Percentiles rank a stretch among this genome's conserved stretches.
Conservation (phyloP, 2,888 invertebrate species). For the Himalopsyche tibetana region DNA sequence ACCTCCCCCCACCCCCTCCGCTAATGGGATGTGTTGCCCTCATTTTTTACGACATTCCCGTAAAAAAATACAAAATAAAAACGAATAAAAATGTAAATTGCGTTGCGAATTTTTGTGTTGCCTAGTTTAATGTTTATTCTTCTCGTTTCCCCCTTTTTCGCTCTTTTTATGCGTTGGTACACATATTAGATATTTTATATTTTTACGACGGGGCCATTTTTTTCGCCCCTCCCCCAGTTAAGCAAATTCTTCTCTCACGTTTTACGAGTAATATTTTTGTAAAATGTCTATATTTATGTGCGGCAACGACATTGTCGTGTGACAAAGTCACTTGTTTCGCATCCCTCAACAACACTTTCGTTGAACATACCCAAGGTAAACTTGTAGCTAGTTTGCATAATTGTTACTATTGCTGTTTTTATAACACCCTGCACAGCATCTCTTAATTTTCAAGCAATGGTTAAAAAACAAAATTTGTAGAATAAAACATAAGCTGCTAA, state of each 20-base stretch:
- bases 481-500: no score
- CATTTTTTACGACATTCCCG: conserved; percentile 66
- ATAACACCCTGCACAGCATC: no score
- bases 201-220: conserved; percentile 65
- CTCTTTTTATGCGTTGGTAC: conserved; percentile 64
- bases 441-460: no score
- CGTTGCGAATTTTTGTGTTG: conserved; percentile 66
- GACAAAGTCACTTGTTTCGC: neutral
- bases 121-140: conserved; percentile 66
- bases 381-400: neutral
- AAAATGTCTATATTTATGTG: conserved; percentile 59
- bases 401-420: neutral
- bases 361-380: neutral
- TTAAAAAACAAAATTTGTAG: no score
- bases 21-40: conserved; percentile 66
- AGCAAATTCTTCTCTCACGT: conserved; percentile 63
- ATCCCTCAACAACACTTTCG: neutral
- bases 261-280: conserved; percentile 64
- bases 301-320: neutral
- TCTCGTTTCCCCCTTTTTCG: conserved; percentile 59
- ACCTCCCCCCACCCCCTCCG: conserved; percentile 55
- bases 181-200: conserved; percentile 65
- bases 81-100: conserved; percentile 66
- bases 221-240: conserved; percentile 51
- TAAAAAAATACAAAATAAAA: conserved; percentile 66